Evolutionary conservation across 2,113 vertebrate species (phyloP), one percentile per base, ranked within the genome.

Genomic region (Anguilla japonica): DNA sequence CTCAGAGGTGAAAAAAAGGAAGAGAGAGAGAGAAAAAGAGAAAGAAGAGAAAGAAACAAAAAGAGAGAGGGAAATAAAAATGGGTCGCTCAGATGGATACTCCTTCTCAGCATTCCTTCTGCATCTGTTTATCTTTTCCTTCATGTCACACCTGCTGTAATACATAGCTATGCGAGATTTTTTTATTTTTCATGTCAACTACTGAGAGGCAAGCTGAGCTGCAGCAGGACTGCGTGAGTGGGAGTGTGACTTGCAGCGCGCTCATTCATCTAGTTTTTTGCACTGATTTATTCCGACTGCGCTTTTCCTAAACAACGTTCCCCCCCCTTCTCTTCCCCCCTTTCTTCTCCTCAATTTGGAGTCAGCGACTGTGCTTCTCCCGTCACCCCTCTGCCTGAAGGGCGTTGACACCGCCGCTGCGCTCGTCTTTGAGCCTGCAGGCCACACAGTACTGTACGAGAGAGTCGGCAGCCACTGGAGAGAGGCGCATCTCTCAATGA

Each of bases 31-130:
- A 67, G 83, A 39, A 41, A 7, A 41, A 41, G 82, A 18, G 79
- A 56, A 41, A 75, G 75, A 78, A 75, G 84, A 41, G 4, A 41
- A 79, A 50, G 53, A 50, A 71, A 22, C 39, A 53, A 75, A 79
- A 29, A 34, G 50, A 56, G 84, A 67, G 60, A 67, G 60, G 22
- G 60, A 26, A 67, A 67, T 3, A 67, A 67, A 67, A 67, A 26
- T 67, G 60, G 60, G 60, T 67, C 60, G 7, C 22, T 67, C 84
- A 80, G 78, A 50, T 41, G 43, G 46, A 85, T 85, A 71, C 34
- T 50, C 79, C 53, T 80, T 80, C 50, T 60, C 6, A 71, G 63
- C 43, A 46, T n/a, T 41, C 83, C 60, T 67, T 2, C 60, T 67
- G 60, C 22, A 67, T 67, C 60, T 67, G 60, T 67, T 26, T 67